Evolutionary conservation across 2,888 invertebrate genomes (phyloP).

Genomic region (Rhodophaea formosa): DNA sequence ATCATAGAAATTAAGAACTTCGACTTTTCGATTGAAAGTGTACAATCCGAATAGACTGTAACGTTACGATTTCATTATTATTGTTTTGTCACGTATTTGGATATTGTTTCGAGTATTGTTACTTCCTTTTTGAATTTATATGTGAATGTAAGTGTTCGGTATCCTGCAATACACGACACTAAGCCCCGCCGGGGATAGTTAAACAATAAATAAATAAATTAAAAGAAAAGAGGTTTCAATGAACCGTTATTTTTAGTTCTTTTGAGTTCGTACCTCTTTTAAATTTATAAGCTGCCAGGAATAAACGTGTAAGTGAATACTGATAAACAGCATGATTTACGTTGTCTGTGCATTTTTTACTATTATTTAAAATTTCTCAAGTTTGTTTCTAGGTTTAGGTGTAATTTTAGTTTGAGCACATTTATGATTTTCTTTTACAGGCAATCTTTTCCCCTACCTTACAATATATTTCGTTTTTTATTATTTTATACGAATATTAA

Average conservation of each 20-base stretch:
- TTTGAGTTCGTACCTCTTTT: slow-evolving; percentile 27
- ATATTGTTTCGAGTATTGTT: slow-evolving; percentile 69
- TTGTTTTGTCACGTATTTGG: slow-evolving; percentile 33
- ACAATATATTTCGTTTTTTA: slow-evolving; percentile 17
- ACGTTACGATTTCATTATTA: slow-evolving; percentile 56
- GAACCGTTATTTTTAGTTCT: slow-evolving; percentile 24
- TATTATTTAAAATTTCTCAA: slow-evolving; percentile 21
- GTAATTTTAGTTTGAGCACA: slow-evolving; percentile 13
- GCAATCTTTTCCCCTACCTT: neutral
- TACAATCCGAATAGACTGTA: slow-evolving; percentile 79
- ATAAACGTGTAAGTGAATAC: slow-evolving; percentile 52
- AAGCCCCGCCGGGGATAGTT: slow-evolving; percentile 64
- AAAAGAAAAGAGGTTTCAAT: slow-evolving; percentile 31
- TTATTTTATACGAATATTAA: no score
- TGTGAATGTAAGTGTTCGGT: slow-evolving; percentile 66
- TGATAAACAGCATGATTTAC: slow-evolving; percentile 16
- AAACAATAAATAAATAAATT: slow-evolving; percentile 71
- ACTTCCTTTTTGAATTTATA: slow-evolving; percentile 75
- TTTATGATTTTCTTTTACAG: slow-evolving; percentile 16
- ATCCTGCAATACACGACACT: slow-evolving; percentile 64
- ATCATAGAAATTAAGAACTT: slow-evolving; percentile 60
- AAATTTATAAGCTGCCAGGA: slow-evolving; percentile 53
- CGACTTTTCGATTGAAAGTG: slow-evolving; percentile 71
- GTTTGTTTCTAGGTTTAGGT: slow-evolving; percentile 5
- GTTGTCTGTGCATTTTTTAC: slow-evolving; percentile 21